Percentiles rank a stretch among this genome's conserved stretches.
Conservation (phyloP, 2,888 invertebrate genomes). For the Helleia helle region DNA sequence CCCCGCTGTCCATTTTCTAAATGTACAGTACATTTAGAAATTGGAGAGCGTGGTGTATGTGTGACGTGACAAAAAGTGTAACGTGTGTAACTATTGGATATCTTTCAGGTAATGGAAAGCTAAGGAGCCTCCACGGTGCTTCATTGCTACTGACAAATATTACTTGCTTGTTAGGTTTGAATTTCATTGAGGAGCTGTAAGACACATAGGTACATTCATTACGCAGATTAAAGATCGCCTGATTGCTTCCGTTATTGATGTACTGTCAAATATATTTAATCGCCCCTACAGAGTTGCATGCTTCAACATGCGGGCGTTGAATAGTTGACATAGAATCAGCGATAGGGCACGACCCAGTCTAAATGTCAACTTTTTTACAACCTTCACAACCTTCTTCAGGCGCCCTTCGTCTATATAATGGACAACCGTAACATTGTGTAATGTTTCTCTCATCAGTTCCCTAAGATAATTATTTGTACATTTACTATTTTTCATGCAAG, state of each 20-base stretch:
- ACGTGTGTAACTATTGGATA: not conserved
- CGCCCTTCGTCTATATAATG: no score
- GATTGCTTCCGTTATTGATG: not conserved
- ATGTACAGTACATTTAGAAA: no score
- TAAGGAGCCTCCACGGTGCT: conserved; percentile 25
- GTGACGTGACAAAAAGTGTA: no score
- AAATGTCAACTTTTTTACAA: no score
- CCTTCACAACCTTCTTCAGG: no score
- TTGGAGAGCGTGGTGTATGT: no score
- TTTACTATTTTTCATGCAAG: no score
- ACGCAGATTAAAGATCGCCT: not conserved
- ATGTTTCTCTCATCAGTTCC: no score
- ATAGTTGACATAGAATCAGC: not conserved
- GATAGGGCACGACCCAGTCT: no score
- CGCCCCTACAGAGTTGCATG: not conserved
- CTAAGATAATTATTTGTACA: no score
- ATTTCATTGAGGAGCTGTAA: not conserved
- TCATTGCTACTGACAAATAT: conserved; percentile 23
- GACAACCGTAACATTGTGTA: no score
- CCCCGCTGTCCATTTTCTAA: not conserved
- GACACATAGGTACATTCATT: not conserved
- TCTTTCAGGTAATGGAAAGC: conserved; percentile 20
- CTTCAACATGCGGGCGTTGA: conserved; percentile 1
- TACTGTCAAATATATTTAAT: conserved; percentile 3
- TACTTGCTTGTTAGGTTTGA: no score